A percentile compares a stretch with the other conserved stretches of the same genome.
Conservation (phyloP, 2,113 vertebrate species). For the Cebidichthys violaceus region DNA sequence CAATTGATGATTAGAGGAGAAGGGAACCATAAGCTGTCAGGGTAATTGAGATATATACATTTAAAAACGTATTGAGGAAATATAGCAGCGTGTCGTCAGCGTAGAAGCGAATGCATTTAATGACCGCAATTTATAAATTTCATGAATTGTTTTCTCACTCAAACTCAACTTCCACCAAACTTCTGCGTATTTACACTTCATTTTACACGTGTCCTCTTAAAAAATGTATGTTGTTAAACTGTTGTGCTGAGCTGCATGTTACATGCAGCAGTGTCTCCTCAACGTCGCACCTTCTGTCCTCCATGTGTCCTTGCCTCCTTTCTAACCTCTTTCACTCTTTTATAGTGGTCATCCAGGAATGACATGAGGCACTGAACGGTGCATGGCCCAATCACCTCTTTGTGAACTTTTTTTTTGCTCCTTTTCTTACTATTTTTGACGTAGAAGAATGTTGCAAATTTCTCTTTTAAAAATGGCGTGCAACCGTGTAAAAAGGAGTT, state of each 20-base stretch:
- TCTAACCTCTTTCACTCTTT: neutral
- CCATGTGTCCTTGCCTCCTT: neutral
- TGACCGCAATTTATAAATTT: neutral
- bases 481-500: too few species aligned
- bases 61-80: neutral
- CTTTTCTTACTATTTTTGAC: too few species aligned
- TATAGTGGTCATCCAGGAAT: neutral
- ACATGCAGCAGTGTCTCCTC: neutral
- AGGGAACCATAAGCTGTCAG: too few species aligned
- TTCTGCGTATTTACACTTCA: neutral
- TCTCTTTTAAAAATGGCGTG: too few species aligned
- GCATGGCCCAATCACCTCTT: too few species aligned
- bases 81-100: neutral
- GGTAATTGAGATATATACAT: too few species aligned
- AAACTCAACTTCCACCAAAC: neutral
- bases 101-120: neutral
- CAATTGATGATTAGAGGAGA: too few species aligned
- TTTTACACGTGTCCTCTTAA: neutral
- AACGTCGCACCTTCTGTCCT: neutral
- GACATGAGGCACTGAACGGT: too few species aligned
- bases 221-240: neutral
- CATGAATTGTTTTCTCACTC: neutral
- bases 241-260: neutral
- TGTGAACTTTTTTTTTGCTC: too few species aligned
- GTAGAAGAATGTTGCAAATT: too few species aligned